Evolutionary conservation across 1,140 invertebrate species (phyloP).

Genomic region (Theocolax elegans): DNA sequence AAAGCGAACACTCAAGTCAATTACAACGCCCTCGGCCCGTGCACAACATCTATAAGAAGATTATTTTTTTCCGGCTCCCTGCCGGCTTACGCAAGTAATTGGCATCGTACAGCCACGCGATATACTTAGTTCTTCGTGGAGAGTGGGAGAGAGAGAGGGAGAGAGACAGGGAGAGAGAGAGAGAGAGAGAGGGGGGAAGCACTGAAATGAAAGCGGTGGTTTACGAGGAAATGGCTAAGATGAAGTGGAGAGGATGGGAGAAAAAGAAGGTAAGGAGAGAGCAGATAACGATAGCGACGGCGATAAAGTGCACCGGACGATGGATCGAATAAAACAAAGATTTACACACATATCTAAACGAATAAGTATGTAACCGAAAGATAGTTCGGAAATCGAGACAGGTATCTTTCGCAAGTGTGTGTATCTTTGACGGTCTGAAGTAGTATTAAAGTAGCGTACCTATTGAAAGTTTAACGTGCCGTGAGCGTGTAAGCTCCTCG

Average conservation of each 20-base stretch:
- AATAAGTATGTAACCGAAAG: not conserved
- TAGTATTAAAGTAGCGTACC: constrained; percentile 49
- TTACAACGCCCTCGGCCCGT: constrained; percentile 5
- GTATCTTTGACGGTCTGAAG: constrained; percentile 36
- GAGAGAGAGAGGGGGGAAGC: not conserved
- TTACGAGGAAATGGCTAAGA: not conserved
- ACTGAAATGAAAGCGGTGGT: not conserved
- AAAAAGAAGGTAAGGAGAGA: not conserved
- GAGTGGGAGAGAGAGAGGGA: not conserved
- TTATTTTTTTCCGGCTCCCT: not conserved
- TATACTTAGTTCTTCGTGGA: not conserved
- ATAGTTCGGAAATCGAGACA: too few relatives aligned
- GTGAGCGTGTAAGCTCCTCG: constrained; percentile 45
- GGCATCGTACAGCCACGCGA: not conserved
- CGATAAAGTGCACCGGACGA: too few relatives aligned
- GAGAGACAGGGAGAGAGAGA: not conserved
- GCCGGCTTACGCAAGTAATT: not conserved
- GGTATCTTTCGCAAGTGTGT: too few relatives aligned
- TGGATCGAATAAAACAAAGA: too few relatives aligned
- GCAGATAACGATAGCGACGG: not conserved
- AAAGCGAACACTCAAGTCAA: constrained; percentile 21
- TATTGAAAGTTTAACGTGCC: constrained; percentile 55
- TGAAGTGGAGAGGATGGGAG: not conserved
- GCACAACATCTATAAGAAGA: too few relatives aligned
- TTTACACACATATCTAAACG: too few relatives aligned